phyloP scores from a whole-genome alignment of 1,140 invertebrate species.

The Anastatus disparis region DNA sequence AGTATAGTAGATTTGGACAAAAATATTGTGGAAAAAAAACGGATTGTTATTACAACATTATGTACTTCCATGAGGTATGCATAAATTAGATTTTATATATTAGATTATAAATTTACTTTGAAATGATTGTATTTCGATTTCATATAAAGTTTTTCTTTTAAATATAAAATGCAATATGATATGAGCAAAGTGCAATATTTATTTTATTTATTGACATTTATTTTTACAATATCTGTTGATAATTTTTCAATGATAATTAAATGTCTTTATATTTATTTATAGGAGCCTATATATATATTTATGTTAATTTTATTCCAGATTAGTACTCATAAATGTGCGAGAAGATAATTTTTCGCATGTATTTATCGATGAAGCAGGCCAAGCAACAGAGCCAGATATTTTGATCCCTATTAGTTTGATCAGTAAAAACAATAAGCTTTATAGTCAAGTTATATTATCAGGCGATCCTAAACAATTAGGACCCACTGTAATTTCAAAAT shows the following conservation, averaged over 20 bases:
- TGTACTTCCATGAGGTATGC: constrained; percentile 39
- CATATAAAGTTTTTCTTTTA: too few relatives aligned
- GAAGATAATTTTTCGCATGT: constrained; percentile 70
- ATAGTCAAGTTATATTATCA: constrained; percentile 7
- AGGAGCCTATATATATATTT: too few relatives aligned
- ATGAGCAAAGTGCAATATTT: too few relatives aligned
- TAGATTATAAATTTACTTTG: too few relatives aligned
- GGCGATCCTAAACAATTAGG: background rate
- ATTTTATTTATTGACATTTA: too few relatives aligned
- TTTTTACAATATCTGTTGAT: too few relatives aligned
- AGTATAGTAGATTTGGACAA: constrained; percentile 43
- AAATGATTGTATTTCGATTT: too few relatives aligned
- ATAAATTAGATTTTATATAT: background rate
- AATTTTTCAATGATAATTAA: too few relatives aligned
- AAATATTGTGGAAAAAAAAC: constrained; percentile 51
- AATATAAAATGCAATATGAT: too few relatives aligned
- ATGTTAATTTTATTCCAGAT: background rate
- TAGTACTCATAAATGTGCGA: background rate
- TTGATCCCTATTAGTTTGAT: constrained; percentile 72
- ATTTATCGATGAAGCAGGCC: constrained; percentile 89
- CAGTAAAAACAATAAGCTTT: constrained; percentile 45
- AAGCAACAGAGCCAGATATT: constrained; percentile 81
- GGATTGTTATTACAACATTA: constrained; percentile 65
- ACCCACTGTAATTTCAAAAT: constrained; percentile 69
- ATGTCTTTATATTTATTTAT: too few relatives aligned